Evolutionary conservation across 2,888 invertebrate species (phyloP).

Genomic region (Drosophila siamana): DNA sequence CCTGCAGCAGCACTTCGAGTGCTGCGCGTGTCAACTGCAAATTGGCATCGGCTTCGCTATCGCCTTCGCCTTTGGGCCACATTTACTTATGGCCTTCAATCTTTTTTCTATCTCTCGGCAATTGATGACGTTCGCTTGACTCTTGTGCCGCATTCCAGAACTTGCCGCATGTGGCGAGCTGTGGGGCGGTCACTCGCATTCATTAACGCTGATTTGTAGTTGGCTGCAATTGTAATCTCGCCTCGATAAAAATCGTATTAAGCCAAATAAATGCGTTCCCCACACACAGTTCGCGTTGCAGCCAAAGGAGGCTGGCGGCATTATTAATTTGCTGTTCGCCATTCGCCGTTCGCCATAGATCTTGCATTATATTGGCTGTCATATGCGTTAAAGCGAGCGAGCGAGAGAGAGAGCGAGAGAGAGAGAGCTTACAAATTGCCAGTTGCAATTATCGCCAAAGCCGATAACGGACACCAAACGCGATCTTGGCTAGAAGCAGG

Average conservation of each 20-base stretch:
- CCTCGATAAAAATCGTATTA: slow-evolving; percentile 67
- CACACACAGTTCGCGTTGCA: slow-evolving; percentile 26
- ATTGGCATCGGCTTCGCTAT: no score
- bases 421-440: slow-evolving; percentile 67
- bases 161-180: slow-evolving; percentile 5
- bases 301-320: slow-evolving; percentile 51
- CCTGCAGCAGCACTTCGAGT: slow-evolving; percentile 6
- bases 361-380: slow-evolving; percentile 69
- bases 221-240: slow-evolving; percentile 36
- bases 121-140: background rate
- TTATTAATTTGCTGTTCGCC: slow-evolving; percentile 69
- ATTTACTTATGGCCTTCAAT: background rate
- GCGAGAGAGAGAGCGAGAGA: slow-evolving; percentile 5
- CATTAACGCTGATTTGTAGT: slow-evolving; percentile 75
- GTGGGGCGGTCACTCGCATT: slow-evolving; percentile 43
- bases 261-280: slow-evolving; percentile 68
- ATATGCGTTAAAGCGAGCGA: slow-evolving; percentile 29
- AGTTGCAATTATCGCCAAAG: slow-evolving; percentile 68
- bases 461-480: slow-evolving; percentile 58
- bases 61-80: background rate
- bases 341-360: slow-evolving; percentile 62
- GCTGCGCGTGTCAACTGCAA: slow-evolving; percentile 3
- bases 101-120: background rate
- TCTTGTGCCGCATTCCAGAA: slow-evolving; percentile 1
- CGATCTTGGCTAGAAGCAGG: slow-evolving; percentile 17